Percentiles rank a stretch among this genome's conserved stretches.
phyloP scores from a whole-genome alignment of 2,113 vertebrate genomes.

The Phyllostomus hastatus region DNA sequence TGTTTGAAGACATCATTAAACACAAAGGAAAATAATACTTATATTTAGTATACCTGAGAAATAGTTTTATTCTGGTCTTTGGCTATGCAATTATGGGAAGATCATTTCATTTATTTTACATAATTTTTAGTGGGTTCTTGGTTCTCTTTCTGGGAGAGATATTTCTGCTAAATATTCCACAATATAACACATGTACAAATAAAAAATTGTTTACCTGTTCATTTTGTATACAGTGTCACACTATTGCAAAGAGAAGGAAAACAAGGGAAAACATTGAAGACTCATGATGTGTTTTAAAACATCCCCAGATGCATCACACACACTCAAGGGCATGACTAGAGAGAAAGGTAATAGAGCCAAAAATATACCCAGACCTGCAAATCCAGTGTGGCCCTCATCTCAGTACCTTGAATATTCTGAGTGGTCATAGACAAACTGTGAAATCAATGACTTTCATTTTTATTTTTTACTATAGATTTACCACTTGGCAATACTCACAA shows the following conservation, averaged over 20 bases:
- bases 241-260: neutral
- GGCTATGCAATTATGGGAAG: neutral
- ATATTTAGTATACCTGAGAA: neutral
- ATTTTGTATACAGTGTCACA: neutral
- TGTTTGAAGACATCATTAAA: neutral
- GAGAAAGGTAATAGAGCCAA: neutral
- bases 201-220: neutral
- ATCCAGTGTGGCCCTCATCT: neutral
- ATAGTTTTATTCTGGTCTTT: conserved; percentile 1
- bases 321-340: neutral
- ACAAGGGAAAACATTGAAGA: neutral
- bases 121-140: neutral
- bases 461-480: conserved; percentile 40
- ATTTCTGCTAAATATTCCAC: neutral
- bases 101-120: conserved; percentile 13
- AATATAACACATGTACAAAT: neutral
- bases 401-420: neutral
- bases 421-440: conserved; percentile 1
- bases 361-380: neutral
- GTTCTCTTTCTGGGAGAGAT: neutral
- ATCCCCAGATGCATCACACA: neutral
- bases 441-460: conserved; percentile 49
- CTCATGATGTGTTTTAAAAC: neutral
- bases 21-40: conserved; percentile 12
- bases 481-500: conserved; percentile 33